These are phyloP conservation scores for Bombylius major DNA, from an alignment of 2,888 invertebrate genomes.

Conservation along the genomic window DNA sequence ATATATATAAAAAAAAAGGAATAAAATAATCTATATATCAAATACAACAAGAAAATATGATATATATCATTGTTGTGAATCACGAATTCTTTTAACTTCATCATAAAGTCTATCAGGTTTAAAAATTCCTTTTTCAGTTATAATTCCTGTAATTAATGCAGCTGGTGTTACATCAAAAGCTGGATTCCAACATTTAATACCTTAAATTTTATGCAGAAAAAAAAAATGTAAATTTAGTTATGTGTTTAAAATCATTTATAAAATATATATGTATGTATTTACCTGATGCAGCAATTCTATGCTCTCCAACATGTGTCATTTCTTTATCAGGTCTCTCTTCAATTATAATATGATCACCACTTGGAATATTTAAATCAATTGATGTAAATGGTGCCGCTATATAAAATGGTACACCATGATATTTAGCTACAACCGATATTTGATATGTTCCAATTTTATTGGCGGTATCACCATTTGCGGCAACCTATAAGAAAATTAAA, in stretches of 20 bases:
- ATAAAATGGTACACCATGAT: constrained; percentile 89
- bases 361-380: constrained; percentile 65
- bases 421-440: constrained; percentile 82
- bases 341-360: constrained; percentile 80
- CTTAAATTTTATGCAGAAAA: constrained; percentile 38
- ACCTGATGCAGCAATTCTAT: constrained; percentile 80
- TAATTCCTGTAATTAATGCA: constrained; percentile 77
- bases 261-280: constrained; percentile 6
- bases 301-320: constrained; percentile 81
- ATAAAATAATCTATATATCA: too few relatives aligned
- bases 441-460: constrained; percentile 98
- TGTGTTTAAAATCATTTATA: not conserved
- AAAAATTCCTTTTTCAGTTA: constrained; percentile 87
- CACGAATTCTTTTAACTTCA: constrained; percentile 20
- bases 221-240: not conserved
- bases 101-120: constrained; percentile 40
- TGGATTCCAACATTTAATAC: constrained; percentile 94
- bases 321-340: constrained; percentile 87
- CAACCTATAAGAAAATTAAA: constrained; percentile 43
- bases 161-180: constrained; percentile 97
- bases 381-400: constrained; percentile 90
- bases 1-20: too few relatives aligned
- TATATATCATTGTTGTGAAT: not conserved
- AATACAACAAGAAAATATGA: not conserved
- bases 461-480: constrained; percentile 94